Conservation (phyloP, 2,888 invertebrate genomes). For the Lingula anatina region DNA sequence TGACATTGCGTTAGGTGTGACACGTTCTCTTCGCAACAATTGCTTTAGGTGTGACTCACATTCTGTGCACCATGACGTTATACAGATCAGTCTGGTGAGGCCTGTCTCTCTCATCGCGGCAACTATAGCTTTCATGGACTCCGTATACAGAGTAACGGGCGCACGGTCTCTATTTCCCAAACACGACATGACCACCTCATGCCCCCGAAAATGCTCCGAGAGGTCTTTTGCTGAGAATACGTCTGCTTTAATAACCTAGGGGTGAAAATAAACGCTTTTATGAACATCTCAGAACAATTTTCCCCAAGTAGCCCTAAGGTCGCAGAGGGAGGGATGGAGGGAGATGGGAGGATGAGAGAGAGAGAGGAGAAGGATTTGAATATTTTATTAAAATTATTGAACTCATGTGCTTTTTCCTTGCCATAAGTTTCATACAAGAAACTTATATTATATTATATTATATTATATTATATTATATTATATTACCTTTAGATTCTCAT, state of each 20-base stretch:
- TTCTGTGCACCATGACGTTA: slow-evolving; percentile 32
- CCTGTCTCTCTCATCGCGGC: slow-evolving; percentile 28
- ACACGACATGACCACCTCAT: slow-evolving; percentile 34
- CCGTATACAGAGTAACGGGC: slow-evolving; percentile 29
- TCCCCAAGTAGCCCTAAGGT: no score
- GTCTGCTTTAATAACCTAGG: slow-evolving; percentile 28
- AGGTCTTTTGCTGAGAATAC: slow-evolving; percentile 24
- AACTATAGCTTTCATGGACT: slow-evolving; percentile 25
- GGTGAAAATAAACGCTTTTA: no score
- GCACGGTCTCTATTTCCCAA: slow-evolving; percentile 24
- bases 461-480: no score
- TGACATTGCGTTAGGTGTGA: no score
- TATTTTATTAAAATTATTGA: no score
- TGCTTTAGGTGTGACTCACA: no score
- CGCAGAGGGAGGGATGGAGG: neutral
- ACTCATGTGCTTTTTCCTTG: neutral
- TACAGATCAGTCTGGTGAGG: slow-evolving; percentile 25
- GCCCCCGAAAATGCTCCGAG: slow-evolving; percentile 18
- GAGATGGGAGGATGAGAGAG: no score
- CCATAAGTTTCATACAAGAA: neutral
- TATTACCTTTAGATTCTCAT: slow-evolving; percentile 25
- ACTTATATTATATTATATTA: no score
- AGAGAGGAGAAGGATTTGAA: no score
- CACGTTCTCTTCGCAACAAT: no score
- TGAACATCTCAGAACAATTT: no score